Conservation (phyloP, 2,113 vertebrate species). For the Eretmochelys imbricata region DNA sequence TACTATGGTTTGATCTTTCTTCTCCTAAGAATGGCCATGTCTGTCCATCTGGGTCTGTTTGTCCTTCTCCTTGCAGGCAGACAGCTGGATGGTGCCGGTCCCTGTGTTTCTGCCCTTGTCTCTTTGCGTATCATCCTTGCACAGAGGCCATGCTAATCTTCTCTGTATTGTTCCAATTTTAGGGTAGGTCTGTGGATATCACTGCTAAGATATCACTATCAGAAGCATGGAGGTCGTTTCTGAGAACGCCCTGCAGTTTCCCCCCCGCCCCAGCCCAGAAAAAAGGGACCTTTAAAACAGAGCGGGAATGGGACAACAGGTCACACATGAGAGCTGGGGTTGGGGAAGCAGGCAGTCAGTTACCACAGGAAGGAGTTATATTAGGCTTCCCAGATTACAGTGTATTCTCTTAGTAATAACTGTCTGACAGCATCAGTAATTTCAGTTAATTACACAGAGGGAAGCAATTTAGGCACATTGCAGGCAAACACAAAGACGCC, state of each 20-base stretch:
- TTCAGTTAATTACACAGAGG: background rate
- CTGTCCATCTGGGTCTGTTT: background rate
- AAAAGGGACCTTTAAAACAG: background rate
- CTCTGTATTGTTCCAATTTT: no score
- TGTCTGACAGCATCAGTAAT: background rate
- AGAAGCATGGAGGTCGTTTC: background rate
- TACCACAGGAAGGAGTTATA: background rate
- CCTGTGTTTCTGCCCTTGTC: background rate
- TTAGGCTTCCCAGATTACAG: background rate
- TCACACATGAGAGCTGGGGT: background rate
- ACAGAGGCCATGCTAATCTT: no score
- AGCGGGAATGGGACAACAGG: background rate
- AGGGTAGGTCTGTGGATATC: background rate
- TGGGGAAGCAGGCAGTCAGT: background rate
- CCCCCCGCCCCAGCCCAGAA: background rate
- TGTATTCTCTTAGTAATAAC: background rate
- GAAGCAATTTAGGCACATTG: background rate
- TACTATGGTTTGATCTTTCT: background rate
- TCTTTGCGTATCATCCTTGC: background rate
- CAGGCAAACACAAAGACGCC: background rate
- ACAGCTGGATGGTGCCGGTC: background rate
- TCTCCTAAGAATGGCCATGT: background rate
- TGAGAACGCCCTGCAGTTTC: background rate
- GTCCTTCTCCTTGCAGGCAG: background rate
- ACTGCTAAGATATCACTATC: background rate